Evolutionary conservation across 2,113 vertebrate genomes (phyloP).

Genomic region (Columba janthina): DNA sequence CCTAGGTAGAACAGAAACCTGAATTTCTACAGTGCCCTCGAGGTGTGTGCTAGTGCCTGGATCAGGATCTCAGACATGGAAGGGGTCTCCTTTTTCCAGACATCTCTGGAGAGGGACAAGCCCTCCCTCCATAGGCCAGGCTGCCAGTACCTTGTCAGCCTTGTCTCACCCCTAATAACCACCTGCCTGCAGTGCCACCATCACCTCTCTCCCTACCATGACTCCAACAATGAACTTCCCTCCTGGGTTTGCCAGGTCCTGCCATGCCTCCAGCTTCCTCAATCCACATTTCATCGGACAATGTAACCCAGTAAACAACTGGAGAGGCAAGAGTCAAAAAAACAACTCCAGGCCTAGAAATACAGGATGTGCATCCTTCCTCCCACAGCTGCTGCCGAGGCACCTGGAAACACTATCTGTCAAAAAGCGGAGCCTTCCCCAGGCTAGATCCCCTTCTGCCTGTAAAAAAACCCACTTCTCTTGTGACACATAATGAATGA

Average conservation of each 20-base stretch:
- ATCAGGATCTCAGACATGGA: neutral
- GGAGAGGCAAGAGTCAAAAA: neutral
- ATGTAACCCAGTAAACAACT: neutral
- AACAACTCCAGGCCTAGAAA: slow-evolving; percentile 12
- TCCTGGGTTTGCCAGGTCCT: neutral
- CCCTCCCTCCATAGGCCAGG: neutral
- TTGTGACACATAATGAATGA: neutral
- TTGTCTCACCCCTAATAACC: neutral
- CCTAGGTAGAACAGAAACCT: neutral
- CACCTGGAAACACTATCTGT: neutral
- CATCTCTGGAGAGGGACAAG: neutral
- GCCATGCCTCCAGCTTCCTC: neutral
- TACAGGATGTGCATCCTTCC: neutral
- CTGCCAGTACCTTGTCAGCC: neutral
- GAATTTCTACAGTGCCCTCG: neutral
- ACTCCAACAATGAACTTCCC: neutral
- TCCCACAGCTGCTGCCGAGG: neutral
- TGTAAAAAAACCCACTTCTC: neutral
- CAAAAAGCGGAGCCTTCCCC: neutral
- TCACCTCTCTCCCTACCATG: neutral
- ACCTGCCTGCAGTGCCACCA: neutral
- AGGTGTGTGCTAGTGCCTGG: neutral
- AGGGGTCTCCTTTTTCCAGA: neutral
- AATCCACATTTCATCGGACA: neutral
- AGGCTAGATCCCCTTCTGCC: slow-evolving; percentile 17